These are phyloP conservation scores for Pangasius larnaudii DNA, from an alignment of 2,797 vertebrate genomes.

Conservation along the genomic window DNA sequence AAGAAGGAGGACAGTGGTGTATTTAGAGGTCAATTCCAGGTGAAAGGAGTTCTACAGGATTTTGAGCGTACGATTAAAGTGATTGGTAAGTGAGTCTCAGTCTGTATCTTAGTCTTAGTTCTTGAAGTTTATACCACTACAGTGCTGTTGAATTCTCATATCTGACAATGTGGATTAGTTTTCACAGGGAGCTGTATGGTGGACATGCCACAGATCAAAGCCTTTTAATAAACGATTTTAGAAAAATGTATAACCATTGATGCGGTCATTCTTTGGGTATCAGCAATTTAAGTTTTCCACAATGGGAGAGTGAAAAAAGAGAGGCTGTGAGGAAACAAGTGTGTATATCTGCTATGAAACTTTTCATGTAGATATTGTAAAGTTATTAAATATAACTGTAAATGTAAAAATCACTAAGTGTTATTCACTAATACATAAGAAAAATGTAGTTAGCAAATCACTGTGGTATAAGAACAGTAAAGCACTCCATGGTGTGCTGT, in stretches of 20 bases:
- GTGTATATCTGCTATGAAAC: neutral
- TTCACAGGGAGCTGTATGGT: neutral
- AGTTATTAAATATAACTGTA: neutral
- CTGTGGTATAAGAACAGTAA: neutral
- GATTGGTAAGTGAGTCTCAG: neutral
- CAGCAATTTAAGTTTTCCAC: neutral
- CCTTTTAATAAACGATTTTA: neutral
- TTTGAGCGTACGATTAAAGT: neutral
- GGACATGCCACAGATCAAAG: neutral
- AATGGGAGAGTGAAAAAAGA: neutral
- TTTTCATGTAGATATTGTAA: neutral
- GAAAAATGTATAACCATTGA: neutral
- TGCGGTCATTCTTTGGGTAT: neutral
- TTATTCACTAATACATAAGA: neutral
- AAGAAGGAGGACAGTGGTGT: neutral
- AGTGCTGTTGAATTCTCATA: neutral
- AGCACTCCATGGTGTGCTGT: neutral
- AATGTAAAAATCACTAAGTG: neutral
- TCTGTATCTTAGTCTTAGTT: neutral
- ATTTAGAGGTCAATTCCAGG: neutral
- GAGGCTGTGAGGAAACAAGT: neutral
- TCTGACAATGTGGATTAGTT: neutral
- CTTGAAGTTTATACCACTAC: neutral
- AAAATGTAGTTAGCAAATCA: neutral
- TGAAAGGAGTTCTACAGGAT: fast-evolving